phyloP scores from a whole-genome alignment of 2,888 invertebrate species.

The Dorcus parallelipipedus region DNA sequence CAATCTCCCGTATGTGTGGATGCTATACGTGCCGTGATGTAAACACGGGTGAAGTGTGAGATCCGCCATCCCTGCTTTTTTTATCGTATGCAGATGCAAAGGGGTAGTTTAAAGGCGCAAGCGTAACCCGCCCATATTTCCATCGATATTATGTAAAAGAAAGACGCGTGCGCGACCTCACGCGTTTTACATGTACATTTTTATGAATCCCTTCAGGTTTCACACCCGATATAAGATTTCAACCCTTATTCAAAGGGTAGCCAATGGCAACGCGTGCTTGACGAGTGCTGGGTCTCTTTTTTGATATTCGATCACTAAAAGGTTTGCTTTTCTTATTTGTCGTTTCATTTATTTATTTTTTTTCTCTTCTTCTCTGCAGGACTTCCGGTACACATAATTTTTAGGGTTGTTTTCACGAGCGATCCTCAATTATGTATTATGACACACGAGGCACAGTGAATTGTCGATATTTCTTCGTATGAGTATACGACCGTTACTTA shows the following conservation, averaged over 20 bases:
- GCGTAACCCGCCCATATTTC: constrained; percentile 47
- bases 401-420: constrained; percentile 12
- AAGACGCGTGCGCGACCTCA: constrained; percentile 45
- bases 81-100: constrained; percentile 44
- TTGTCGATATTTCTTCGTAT: not conserved
- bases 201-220: constrained; percentile 43
- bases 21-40: no score
- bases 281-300: constrained; percentile 30
- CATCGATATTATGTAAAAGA: constrained; percentile 51
- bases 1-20: no score
- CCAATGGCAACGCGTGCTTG: constrained; percentile 45
- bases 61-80: constrained; percentile 37
- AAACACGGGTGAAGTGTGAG: not conserved
- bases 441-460: constrained; percentile 1
- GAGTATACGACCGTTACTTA: no score
- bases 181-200: constrained; percentile 49
- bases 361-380: constrained; percentile 1
- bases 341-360: constrained; percentile 29
- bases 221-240: constrained; percentile 43
- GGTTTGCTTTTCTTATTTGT: constrained; percentile 37
- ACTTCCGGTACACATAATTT: constrained; percentile 11
- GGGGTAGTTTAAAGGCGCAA: constrained; percentile 44
- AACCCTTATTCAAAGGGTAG: constrained; percentile 42
- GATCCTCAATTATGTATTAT: not conserved
- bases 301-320: constrained; percentile 37